Evolutionary conservation across 2,113 vertebrate species (phyloP), one percentile per base, ranked within the genome.

Genomic region (Hemibagrus wyckioides): DNA sequence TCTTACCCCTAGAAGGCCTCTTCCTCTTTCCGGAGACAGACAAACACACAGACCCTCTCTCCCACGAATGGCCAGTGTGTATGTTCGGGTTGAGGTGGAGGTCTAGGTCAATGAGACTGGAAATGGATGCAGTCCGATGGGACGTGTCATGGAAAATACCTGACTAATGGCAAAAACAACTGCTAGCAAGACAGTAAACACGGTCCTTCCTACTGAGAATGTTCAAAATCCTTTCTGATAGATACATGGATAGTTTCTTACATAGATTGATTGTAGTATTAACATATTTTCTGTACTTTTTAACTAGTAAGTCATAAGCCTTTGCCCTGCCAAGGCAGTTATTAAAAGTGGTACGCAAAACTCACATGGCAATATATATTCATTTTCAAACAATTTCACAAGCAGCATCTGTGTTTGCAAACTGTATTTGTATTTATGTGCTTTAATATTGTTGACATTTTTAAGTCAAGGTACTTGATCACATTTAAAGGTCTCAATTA

Each of bases 21-120:
- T 91, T 90, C 88, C 90, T 90, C 86, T 84, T 94, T 93, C 93
- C 93, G 93, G 90, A 93, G 71, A 28, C 56, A 19, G 67, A 77
- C 59, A 48, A 50, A 57, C 82, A 85, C 50, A 39, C 61, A 85
- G 59, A 39, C 39, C 23, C 67, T 52, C 44, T 44, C 61, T 65
- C 90, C 77, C 89, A 91, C 91, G 82, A 88, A 87, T 88, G 85
- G 87, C 86, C 89, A 89, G 88, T 88, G 90, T 90, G 88, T 91
- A 92, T 90, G 90, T 91, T 82, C 44, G n/a, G 77, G 88, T 90
- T 73, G 84, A 87, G 91, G 63, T 89, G 90, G 90, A 83, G 33
- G 81, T 30, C 85, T 79, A 84, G 92, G 89, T 91, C 91, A 92
- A 75, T 85, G 57, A 86, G 87, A 76, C 84, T 65, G 83, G 86